phyloP scores from a whole-genome alignment of 2,113 vertebrate species.

The Campylomormyrus numenius region DNA sequence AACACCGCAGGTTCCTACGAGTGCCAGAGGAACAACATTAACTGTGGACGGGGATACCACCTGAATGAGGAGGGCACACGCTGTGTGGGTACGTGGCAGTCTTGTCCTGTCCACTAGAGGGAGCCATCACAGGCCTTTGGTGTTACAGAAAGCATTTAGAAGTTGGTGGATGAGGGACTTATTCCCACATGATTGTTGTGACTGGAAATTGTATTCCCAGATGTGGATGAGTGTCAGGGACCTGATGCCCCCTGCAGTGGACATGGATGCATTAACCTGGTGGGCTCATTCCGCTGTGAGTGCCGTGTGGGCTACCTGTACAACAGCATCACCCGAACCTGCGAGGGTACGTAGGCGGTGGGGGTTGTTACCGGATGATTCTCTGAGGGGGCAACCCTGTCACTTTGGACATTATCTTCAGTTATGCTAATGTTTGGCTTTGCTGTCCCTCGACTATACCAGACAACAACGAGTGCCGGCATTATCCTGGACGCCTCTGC shows the following conservation, averaged over 20 bases:
- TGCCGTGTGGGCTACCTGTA: constrained; percentile 81
- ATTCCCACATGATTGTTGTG: background rate
- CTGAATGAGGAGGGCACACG: constrained; percentile 72
- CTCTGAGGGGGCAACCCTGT: background rate
- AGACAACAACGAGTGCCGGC: constrained; percentile 95
- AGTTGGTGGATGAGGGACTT: background rate
- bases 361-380: background rate
- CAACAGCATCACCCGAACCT: constrained; percentile 72
- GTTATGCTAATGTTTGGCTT: background rate
- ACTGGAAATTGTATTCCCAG: constrained; percentile 45
- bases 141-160: background rate
- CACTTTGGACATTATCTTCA: background rate
- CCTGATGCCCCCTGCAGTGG: constrained; percentile 69
- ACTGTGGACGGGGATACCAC: constrained; percentile 79
- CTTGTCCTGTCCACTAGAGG: background rate
- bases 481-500: constrained; percentile 79
- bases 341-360: constrained; percentile 67
- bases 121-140: background rate
- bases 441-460: constrained; percentile 16
- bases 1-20: constrained; percentile 86
- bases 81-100: constrained; percentile 72
- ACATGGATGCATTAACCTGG: constrained; percentile 80
- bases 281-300: constrained; percentile 83
- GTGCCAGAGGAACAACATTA: constrained; percentile 73
- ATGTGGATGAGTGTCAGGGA: constrained; percentile 79